phyloP scores from a whole-genome alignment of 2,113 vertebrate species.

The Notechis scutatus region DNA sequence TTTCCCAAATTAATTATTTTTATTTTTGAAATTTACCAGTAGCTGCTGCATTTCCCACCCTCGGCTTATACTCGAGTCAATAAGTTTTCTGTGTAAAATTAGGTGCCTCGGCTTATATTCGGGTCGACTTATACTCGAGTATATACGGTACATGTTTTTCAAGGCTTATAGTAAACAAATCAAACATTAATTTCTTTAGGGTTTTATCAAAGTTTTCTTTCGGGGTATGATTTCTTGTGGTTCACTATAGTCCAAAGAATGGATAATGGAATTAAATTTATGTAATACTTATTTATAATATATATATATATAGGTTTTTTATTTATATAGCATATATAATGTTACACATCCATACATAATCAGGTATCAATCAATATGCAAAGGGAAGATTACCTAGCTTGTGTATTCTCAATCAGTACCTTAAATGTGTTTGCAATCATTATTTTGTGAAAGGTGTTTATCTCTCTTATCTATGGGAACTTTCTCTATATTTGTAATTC shows the following conservation, averaged over 20 bases:
- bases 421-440: background rate
- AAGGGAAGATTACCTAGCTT: background rate
- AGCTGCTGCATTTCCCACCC: no score
- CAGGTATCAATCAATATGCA: background rate
- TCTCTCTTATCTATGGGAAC: background rate
- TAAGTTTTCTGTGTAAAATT: no score
- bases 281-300: background rate
- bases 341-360: background rate
- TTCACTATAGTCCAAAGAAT: background rate
- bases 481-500: background rate
- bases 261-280: background rate
- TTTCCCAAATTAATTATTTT: no score
- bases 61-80: no score
- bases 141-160: background rate
- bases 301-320: background rate
- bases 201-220: slow-evolving; percentile 2
- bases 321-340: background rate
- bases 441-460: background rate
- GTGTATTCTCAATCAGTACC: background rate
- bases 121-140: no score
- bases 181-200: background rate
- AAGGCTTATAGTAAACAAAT: background rate
- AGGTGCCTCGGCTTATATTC: no score
- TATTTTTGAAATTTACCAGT: no score
- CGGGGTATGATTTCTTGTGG: background rate